These are phyloP conservation scores for Charadrius vociferus DNA, from an alignment of 2,113 vertebrate species.

Conservation along the genomic window DNA sequence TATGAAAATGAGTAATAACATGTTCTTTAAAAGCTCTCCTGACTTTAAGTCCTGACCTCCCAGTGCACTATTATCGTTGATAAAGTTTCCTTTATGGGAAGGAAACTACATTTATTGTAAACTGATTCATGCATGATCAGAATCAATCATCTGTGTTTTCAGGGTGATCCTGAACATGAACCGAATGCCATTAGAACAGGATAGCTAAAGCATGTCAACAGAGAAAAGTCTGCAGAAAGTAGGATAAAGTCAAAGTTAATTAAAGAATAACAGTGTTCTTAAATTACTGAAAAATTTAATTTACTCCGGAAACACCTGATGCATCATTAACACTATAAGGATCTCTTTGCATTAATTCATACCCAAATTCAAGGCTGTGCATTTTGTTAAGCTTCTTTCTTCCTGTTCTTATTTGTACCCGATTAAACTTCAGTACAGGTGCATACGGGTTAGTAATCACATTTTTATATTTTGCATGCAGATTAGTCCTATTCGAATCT, in stretches of 20 bases:
- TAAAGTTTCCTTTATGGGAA: neutral
- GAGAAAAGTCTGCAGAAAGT: neutral
- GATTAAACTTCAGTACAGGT: conserved; percentile 77
- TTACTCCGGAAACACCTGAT: conserved; percentile 63
- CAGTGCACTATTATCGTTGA: neutral
- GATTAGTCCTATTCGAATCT: conserved; percentile 76
- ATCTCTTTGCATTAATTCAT: conserved; percentile 53
- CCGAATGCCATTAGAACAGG: neutral
- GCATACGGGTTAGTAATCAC: conserved; percentile 73
- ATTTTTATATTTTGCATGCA: conserved; percentile 75
- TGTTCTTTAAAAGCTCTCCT: neutral
- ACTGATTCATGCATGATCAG: neutral
- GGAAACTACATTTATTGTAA: neutral
- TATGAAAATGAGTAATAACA: neutral
- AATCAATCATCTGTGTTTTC: neutral
- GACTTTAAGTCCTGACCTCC: neutral
- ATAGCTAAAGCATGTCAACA: neutral
- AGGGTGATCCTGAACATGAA: neutral
- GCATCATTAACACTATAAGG: conserved; percentile 60
- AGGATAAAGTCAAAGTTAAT: neutral
- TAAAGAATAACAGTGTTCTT: conserved; percentile 28
- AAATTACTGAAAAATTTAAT: conserved; percentile 18
- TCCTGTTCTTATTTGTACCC: conserved; percentile 69
- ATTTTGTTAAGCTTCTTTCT: conserved; percentile 67
- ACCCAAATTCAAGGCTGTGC: conserved; percentile 56